Evolutionary conservation across 2,888 invertebrate species (phyloP).

Genomic region (Eutolmus rufibarbis): DNA sequence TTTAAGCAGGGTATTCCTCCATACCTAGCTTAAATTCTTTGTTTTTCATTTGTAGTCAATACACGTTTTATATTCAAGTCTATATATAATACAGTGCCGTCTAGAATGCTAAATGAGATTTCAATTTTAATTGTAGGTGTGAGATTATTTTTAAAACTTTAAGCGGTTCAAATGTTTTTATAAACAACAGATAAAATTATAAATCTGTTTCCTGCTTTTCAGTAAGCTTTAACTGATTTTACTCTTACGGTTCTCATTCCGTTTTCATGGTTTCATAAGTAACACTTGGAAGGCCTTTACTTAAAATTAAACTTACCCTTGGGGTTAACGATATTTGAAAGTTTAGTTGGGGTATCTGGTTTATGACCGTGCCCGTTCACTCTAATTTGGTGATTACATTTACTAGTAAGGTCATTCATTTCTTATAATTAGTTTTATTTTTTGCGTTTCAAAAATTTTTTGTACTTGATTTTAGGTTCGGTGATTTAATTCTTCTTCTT

Average conservation of each 20-base stretch:
- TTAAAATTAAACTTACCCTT: not conserved
- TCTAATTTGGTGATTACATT: not conserved
- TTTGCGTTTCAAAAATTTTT: not conserved
- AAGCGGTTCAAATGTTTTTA: not conserved
- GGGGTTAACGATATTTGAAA: not conserved
- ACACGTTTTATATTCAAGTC: not conserved
- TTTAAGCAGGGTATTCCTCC: not conserved
- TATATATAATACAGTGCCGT: not conserved
- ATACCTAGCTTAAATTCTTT: not conserved
- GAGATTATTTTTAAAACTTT: not conserved
- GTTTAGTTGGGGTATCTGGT: not conserved
- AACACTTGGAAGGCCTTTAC: not conserved
- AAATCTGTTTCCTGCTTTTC: not conserved
- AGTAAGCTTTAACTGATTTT: not conserved
- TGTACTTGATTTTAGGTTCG: not conserved
- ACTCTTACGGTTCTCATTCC: not conserved
- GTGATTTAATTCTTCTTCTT: not conserved
- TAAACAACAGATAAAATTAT: not conserved
- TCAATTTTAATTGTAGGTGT: not conserved
- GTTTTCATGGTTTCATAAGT: not conserved
- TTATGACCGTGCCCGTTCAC: not conserved
- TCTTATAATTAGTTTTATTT: not conserved
- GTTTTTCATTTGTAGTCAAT: not conserved
- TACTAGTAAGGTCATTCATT: not conserved
- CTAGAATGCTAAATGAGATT: not conserved